phyloP scores from a whole-genome alignment of 2,888 invertebrate genomes.

The Netelia inedita region DNA sequence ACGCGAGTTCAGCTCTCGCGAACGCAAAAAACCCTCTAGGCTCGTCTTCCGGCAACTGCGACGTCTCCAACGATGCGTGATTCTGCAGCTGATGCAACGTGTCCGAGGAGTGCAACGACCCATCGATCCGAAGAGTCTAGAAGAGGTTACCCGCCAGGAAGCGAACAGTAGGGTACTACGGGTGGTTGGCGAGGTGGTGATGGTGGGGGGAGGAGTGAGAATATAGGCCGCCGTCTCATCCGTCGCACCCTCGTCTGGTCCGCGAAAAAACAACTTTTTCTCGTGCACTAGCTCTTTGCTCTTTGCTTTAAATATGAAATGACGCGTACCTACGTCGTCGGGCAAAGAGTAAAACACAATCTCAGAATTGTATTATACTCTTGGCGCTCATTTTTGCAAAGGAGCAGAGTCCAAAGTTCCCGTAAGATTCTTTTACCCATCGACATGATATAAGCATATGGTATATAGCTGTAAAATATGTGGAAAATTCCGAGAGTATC shows the following conservation, averaged over 20 bases:
- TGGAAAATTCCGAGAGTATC: not conserved
- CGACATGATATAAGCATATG: too few relatives aligned
- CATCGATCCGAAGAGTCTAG: slow-evolving; percentile 64
- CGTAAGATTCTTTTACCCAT: too few relatives aligned
- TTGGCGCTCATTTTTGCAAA: too few relatives aligned
- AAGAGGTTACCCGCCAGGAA: slow-evolving; percentile 37
- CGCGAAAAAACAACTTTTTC: not conserved
- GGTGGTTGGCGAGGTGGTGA: slow-evolving; percentile 1
- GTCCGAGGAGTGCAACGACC: slow-evolving; percentile 64
- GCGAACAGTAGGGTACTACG: slow-evolving; percentile 17
- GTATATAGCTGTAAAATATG: too few relatives aligned
- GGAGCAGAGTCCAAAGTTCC: too few relatives aligned
- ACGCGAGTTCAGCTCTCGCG: too few relatives aligned
- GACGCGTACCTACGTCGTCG: too few relatives aligned
- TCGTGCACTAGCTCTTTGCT: not conserved
- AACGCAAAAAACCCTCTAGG: slow-evolving; percentile 32
- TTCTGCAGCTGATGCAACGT: slow-evolving; percentile 59
- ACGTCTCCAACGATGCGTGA: slow-evolving; percentile 35
- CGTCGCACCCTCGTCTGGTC: not conserved
- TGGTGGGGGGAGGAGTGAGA: slow-evolving; percentile 23
- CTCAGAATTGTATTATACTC: too few relatives aligned
- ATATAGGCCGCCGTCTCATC: not conserved
- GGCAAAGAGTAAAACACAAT: too few relatives aligned
- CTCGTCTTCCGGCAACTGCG: slow-evolving; percentile 18
- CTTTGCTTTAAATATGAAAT: too few relatives aligned